Evolutionary conservation across 2,888 invertebrate genomes (phyloP), one percentile per base, ranked within the genome.

Genomic region (Syrista parreyssii): DNA sequence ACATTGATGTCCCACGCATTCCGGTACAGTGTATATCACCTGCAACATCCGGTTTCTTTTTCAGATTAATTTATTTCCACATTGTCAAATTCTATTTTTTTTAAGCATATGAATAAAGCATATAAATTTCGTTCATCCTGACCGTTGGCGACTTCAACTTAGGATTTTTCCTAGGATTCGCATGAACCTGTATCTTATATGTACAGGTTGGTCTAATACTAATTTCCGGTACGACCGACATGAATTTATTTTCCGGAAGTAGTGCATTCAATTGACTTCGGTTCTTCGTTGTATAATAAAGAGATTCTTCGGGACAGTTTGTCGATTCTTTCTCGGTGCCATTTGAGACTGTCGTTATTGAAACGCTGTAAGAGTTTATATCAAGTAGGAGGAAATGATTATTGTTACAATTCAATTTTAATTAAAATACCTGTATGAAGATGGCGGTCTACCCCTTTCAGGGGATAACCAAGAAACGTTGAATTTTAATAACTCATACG

Each of bases 391-490:
- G 23, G 75, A 71, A 68, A 74, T 73, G 55, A 74, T 55, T 31
- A 34, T 74, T 32, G 32, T 75, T 3, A 32, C n/a, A 11, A 75
- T n/a, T 68, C 32, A 73, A 68, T 71, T 1, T 68, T 76, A 75
- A 68, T 31, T 74, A 23, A 55, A 55, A 55, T 78, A 89, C 90
- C 89, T 90, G 76, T 90, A 90, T 3, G 86, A 89, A 31, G 83
- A 83, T 35, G 87, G 89, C 75, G 78, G 81, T 69, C 78, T 82
- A 3, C 68, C 68, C 15, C 36, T 79, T 1, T 79, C 75, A 6
- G 88, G 85, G 40, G 87, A 84, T 12, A 81, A 72, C 90, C 90
- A 90, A 9, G 89, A 87, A 74, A 90, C 79, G 75, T 90, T 87
- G 3, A 88, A 76, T 81, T 83, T 87, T 9, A 89, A 77, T 12